Evolutionary conservation across 1,140 invertebrate genomes (phyloP).

Genomic region (Theocolax elegans): DNA sequence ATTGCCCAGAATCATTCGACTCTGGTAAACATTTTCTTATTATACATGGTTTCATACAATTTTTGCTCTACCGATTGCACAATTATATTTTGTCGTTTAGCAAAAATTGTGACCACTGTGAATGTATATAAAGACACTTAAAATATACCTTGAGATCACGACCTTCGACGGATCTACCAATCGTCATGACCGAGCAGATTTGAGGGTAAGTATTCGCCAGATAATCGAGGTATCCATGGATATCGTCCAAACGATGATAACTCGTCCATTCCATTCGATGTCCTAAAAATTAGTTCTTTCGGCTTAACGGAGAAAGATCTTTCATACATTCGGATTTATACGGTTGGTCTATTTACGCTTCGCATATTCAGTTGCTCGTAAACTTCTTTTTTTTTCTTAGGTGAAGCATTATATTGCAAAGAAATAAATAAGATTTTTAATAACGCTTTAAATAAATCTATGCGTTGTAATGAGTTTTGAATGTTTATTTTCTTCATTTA

Average conservation of each 20-base stretch:
- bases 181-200: conserved; percentile 76
- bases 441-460: no score
- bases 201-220: conserved; percentile 80
- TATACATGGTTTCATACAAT: no score
- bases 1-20: no score
- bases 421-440: no score
- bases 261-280: conserved; percentile 84
- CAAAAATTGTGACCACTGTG: no score
- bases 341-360: conserved; percentile 11
- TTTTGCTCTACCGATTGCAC: no score
- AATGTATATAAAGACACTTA: not conserved
- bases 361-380: conserved; percentile 14
- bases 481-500: no score
- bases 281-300: conserved; percentile 61
- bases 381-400: no score
- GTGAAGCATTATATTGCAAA: no score
- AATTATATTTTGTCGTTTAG: no score
- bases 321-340: not conserved
- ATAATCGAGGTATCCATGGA: conserved; percentile 80
- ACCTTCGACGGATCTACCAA: conserved; percentile 82
- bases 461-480: no score
- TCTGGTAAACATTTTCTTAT: no score
- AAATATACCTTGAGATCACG: conserved; percentile 74
- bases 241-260: conserved; percentile 80
- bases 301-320: conserved; percentile 17